Evolutionary conservation across 1,140 invertebrate species (phyloP), one percentile per base, ranked within the genome.

Genomic region (Drosophila jambulina): DNA sequence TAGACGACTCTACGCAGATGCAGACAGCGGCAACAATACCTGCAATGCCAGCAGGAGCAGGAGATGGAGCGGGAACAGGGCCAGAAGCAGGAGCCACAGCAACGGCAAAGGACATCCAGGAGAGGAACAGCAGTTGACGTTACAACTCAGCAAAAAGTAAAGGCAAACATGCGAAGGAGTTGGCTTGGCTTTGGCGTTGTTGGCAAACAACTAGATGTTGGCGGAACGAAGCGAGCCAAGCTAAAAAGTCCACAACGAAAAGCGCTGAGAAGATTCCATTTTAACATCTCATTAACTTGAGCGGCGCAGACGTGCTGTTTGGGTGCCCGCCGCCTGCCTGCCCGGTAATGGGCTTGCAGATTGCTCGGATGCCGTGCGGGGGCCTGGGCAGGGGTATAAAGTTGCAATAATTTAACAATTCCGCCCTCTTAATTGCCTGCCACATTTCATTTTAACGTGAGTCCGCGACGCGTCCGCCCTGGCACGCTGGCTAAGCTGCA

Each of bases 271-370:
- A 80, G 85, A 79, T 82, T 84, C 78, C 80, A 92, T 92, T 91
- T 91, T 87, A 92, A 91, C 90, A 91, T 82, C 91, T 91, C 86
- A 92, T 91, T 92, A 92, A 91, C 78, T 87, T 80, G 77, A 84
- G 80, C 84, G 74, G 77, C 78, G 77, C 78, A 76, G 74, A 76
- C 51, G 57, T 75, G 78, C 75, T 70, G 75, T 78, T 67, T 78
- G 74, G 54, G 25, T 59, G 74, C 56, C 53, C n/a, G 2, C 48
- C 48, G n/a, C n/a, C 45, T n/a, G 42, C 17, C 29, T 2, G 21
- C 34, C 57, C 29, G 64, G 23, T 64, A 67, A 65, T 69, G 63
- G 54, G 65, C 36, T 40, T 23, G 29, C 25, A 57, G 32, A 29
- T 19, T 29, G 34, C 25, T 29, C 25, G 25, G 21, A 15, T 40